phyloP scores from a whole-genome alignment of 2,113 vertebrate species.

The Mus musculus region DNA sequence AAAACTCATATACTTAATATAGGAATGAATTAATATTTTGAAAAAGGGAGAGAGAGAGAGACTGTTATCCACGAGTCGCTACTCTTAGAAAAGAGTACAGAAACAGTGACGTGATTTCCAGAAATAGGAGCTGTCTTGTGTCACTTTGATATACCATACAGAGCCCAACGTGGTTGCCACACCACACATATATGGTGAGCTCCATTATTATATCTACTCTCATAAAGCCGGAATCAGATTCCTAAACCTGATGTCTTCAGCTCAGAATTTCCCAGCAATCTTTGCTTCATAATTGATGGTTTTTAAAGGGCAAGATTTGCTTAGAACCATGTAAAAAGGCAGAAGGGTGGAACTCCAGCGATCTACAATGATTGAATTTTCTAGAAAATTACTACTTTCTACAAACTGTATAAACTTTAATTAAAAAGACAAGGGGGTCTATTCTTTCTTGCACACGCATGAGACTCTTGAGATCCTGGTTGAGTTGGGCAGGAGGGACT shows the following conservation, averaged over 20 bases:
- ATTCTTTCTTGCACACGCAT: constrained; percentile 76
- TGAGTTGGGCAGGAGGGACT: neutral
- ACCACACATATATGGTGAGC: neutral
- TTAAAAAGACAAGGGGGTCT: constrained; percentile 83
- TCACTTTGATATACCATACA: neutral
- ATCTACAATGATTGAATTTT: constrained; percentile 79
- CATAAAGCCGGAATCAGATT: neutral
- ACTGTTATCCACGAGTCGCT: neutral
- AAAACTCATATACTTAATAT: neutral
- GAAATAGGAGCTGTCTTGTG: neutral
- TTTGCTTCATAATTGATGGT: constrained; percentile 64
- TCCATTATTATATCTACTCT: neutral
- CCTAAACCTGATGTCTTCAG: constrained; percentile 46
- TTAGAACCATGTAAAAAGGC: constrained; percentile 60
- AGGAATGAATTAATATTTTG: neutral
- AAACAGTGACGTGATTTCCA: neutral
- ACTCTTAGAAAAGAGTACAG: constrained; percentile 1
- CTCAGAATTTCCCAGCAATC: constrained; percentile 45
- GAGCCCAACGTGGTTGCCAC: neutral
- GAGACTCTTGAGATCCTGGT: constrained; percentile 48
- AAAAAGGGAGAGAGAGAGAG: neutral
- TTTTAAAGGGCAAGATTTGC: constrained; percentile 67
- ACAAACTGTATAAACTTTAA: constrained; percentile 84
- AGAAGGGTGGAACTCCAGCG: constrained; percentile 60
- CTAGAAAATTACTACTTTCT: constrained; percentile 83